A percentile compares a stretch with the other conserved stretches of the same genome.
Evolutionary conservation across 2,113 vertebrate species (phyloP).

Genomic region (Polyodon spathula): DNA sequence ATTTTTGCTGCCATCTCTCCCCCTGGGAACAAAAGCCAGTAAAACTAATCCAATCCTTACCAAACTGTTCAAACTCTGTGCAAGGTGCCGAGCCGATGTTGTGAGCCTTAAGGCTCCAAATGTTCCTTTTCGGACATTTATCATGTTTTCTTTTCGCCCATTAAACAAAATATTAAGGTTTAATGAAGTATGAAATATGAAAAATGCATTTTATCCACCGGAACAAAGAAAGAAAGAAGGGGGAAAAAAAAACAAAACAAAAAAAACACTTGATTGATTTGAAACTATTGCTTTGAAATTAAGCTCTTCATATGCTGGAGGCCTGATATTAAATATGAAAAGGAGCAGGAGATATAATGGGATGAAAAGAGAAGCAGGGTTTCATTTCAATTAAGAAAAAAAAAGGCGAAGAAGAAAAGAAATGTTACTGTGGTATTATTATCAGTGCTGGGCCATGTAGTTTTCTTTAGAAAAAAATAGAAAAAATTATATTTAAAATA

Average conservation of each 20-base stretch:
- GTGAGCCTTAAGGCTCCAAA: not conserved
- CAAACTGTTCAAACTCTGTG: not conserved
- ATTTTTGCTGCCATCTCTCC: constrained; percentile 45
- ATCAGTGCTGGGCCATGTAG: too few species aligned
- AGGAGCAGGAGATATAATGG: not conserved
- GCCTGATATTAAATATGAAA: not conserved
- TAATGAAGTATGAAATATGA: too few species aligned
- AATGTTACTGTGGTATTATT: too few species aligned
- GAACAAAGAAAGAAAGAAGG: too few species aligned
- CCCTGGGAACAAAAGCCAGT: constrained; percentile 20
- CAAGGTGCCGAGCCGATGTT: constrained; percentile 11
- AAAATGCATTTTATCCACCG: too few species aligned
- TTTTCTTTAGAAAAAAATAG: too few species aligned
- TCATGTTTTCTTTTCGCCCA: not conserved
- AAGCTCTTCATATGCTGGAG: not conserved
- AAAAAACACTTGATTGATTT: not conserved
- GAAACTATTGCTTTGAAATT: not conserved
- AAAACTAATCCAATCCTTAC: not conserved
- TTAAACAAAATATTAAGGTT: too few species aligned
- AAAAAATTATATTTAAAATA: too few species aligned
- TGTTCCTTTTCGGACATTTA: not conserved
- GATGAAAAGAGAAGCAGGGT: not conserved
- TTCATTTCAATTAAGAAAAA: not conserved
- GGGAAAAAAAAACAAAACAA: not conserved
- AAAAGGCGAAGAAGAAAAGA: too few species aligned